Percentiles rank a stretch among this genome's conserved stretches.
Conservation (phyloP, 2,113 vertebrate genomes). For the Antechinus stuartii region DNA sequence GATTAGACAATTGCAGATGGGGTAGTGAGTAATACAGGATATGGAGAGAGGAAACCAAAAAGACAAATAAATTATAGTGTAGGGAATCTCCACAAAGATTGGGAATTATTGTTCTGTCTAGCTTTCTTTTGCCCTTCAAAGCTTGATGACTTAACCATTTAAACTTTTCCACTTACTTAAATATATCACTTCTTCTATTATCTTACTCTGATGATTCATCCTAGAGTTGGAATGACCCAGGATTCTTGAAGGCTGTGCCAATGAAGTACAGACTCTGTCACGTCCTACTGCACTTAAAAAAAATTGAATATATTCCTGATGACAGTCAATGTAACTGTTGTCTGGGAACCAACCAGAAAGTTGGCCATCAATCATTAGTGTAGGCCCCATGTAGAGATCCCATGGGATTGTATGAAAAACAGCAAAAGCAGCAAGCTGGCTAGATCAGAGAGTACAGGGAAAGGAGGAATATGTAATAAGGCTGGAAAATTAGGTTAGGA, state of each 20-base stretch:
- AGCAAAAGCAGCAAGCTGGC: background rate
- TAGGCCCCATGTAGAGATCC: background rate
- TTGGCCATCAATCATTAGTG: background rate
- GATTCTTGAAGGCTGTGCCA: background rate
- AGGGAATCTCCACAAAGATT: background rate
- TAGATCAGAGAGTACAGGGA: background rate
- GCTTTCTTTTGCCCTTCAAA: background rate
- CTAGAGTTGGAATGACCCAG: background rate
- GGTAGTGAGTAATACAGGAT: background rate
- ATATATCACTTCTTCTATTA: background rate
- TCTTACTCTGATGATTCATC: background rate
- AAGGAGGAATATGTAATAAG: background rate
- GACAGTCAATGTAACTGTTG: background rate
- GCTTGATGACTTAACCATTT: background rate
- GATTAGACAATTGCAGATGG: background rate
- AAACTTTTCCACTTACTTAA: background rate
- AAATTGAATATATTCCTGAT: background rate
- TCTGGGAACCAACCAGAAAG: background rate
- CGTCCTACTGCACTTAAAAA: background rate
- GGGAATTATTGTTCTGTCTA: background rate
- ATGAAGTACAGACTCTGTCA: background rate
- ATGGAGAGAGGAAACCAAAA: background rate
- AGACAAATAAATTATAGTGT: background rate
- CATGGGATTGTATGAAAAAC: background rate
- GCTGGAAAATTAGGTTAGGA: background rate